phyloP scores from a whole-genome alignment of 2,888 invertebrate species.

The Cheilosia scutellata region DNA sequence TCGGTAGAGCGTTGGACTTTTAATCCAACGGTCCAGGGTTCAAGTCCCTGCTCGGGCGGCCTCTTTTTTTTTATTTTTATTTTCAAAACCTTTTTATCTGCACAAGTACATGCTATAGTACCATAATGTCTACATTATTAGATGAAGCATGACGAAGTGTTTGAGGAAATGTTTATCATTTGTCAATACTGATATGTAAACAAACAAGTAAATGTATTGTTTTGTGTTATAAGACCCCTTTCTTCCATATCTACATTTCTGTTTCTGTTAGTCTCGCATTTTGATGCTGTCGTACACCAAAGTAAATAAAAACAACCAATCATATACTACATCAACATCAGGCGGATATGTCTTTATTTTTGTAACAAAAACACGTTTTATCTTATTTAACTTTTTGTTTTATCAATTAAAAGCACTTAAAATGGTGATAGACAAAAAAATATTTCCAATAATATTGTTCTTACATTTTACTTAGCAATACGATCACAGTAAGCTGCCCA shows the following conservation, averaged over 20 bases:
- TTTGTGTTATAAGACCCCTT: too few species aligned
- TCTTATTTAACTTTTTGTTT: slow-evolving; percentile 7
- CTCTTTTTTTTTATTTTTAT: slow-evolving; percentile 13
- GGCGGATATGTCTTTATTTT: slow-evolving; percentile 18
- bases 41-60: slow-evolving; percentile 75
- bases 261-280: too few species aligned
- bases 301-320: not conserved
- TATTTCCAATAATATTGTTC: slow-evolving; percentile 5
- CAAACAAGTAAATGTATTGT: too few species aligned
- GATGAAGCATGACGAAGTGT: too few species aligned
- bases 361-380: slow-evolving; percentile 27
- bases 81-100: not conserved
- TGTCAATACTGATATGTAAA: too few species aligned
- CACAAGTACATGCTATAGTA: not conserved
- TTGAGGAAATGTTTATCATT: too few species aligned
- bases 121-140: too few species aligned
- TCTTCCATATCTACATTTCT: too few species aligned
- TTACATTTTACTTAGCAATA: slow-evolving; percentile 78
- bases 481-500: slow-evolving; percentile 88
- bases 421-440: slow-evolving; percentile 13
- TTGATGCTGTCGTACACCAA: too few species aligned
- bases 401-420: slow-evolving; percentile 28
- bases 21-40: slow-evolving; percentile 76
- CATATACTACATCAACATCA: not conserved
- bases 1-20: slow-evolving; percentile 76